phyloP scores from a whole-genome alignment of 2,888 invertebrate species.

The Drosophila limbata region DNA sequence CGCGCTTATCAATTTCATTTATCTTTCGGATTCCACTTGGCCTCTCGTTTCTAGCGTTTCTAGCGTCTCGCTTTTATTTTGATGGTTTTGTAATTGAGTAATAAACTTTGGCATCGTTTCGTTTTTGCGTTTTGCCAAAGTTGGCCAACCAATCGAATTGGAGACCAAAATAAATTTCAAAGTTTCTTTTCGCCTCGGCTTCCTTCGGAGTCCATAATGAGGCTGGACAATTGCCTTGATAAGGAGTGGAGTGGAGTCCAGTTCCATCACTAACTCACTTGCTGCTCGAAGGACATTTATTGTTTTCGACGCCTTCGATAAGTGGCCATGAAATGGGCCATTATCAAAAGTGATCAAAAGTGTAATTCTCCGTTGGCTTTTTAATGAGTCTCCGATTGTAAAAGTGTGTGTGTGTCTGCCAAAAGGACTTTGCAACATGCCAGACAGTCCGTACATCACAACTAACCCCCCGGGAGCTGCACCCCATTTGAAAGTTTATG shows the following conservation, averaged over 20 bases:
- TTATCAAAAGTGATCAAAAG: slow-evolving; percentile 60
- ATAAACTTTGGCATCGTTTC: slow-evolving; percentile 76
- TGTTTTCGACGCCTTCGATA: slow-evolving; percentile 58
- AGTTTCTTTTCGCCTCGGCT: slow-evolving; percentile 31
- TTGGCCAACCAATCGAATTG: slow-evolving; percentile 28
- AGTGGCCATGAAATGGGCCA: slow-evolving; percentile 62
- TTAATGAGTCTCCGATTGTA: slow-evolving; percentile 58
- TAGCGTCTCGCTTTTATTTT: slow-evolving; percentile 60
- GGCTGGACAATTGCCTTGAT: slow-evolving; percentile 42
- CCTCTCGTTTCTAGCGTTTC: slow-evolving; percentile 31
- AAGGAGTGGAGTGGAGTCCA: slow-evolving; percentile 19
- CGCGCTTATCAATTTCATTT: slow-evolving; percentile 82
- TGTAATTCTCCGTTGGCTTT: slow-evolving; percentile 35
- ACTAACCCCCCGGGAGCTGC: slow-evolving; percentile 13
- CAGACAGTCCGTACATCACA: slow-evolving; percentile 43
- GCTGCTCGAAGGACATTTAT: slow-evolving; percentile 49
- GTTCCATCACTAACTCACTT: slow-evolving; percentile 27
- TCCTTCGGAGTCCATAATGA: slow-evolving; percentile 40
- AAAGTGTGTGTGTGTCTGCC: not conserved
- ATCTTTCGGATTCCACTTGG: slow-evolving; percentile 76
- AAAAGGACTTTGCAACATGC: slow-evolving; percentile 4
- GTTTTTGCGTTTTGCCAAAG: slow-evolving; percentile 31
- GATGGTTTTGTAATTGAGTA: slow-evolving; percentile 83
- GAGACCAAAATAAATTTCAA: slow-evolving; percentile 52
- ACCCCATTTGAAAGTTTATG: slow-evolving; percentile 49